Percentiles rank a stretch among this genome's conserved stretches.
phyloP scores from a whole-genome alignment of 2,113 vertebrate species.

The Candoia aspera region DNA sequence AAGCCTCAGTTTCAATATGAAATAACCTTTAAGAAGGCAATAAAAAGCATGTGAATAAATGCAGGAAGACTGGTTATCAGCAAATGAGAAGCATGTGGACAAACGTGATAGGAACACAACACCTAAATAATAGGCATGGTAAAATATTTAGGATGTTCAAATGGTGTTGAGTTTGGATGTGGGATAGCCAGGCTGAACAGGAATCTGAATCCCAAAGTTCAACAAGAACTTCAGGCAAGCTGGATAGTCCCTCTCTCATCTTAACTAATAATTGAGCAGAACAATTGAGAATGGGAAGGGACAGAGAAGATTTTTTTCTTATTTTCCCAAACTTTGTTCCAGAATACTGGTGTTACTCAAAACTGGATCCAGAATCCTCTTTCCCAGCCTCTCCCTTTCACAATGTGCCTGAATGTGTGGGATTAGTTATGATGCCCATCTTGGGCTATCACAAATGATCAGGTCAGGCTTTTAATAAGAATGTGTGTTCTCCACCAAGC shows the following conservation, averaged over 20 bases:
- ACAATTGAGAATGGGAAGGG: background rate
- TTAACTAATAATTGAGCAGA: background rate
- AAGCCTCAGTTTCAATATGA: background rate
- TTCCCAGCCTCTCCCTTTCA: background rate
- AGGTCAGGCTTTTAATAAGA: background rate
- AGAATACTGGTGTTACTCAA: background rate
- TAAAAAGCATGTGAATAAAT: slow-evolving; percentile 1
- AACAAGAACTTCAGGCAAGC: background rate
- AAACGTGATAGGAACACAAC: background rate
- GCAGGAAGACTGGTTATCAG: background rate
- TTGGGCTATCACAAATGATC: background rate
- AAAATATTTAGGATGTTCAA: background rate
- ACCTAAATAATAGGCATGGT: background rate
- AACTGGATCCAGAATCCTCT: background rate
- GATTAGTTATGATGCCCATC: background rate
- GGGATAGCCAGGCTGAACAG: background rate
- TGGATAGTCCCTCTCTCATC: background rate
- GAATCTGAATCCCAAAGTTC: background rate
- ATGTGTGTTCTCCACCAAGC: background rate
- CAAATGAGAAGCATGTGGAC: background rate
- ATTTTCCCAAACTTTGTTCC: background rate
- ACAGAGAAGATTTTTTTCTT: background rate
- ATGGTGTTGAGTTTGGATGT: background rate
- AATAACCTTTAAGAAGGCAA: background rate
- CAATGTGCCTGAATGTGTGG: background rate